Evolutionary conservation across 2,797 vertebrate species (phyloP).

Genomic region (Artibeus lituratus): DNA sequence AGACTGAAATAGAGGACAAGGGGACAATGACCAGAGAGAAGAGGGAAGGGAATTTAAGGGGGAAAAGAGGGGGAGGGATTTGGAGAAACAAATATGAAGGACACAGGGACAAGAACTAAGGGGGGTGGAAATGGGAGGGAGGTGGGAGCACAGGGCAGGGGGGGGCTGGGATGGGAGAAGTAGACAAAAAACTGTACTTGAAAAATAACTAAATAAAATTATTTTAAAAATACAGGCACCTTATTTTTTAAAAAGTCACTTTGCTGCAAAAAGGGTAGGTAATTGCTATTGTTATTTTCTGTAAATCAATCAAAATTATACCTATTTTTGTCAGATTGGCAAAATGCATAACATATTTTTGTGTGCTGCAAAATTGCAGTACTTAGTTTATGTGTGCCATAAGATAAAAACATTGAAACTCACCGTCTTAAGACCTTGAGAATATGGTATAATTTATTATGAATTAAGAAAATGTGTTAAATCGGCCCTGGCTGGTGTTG

Average conservation of each 20-base stretch:
- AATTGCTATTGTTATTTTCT: background rate
- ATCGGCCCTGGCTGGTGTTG: too few relatives aligned
- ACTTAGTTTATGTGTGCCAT: background rate
- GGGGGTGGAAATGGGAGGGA: too few relatives aligned
- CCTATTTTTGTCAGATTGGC: background rate
- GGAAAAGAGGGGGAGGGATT: too few relatives aligned
- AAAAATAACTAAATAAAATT: too few relatives aligned
- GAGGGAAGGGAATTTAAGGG: too few relatives aligned
- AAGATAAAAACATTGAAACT: background rate
- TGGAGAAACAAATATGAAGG: too few relatives aligned
- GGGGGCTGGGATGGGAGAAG: too few relatives aligned
- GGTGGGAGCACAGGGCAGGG: too few relatives aligned
- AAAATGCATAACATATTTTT: background rate
- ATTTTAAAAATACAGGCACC: background rate
- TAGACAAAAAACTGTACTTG: too few relatives aligned
- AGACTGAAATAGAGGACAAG: too few relatives aligned
- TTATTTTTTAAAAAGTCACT: background rate
- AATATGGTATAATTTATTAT: background rate
- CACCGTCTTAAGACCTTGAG: background rate
- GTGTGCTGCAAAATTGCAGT: background rate
- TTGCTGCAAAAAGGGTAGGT: background rate
- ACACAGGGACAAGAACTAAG: too few relatives aligned
- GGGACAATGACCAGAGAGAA: too few relatives aligned
- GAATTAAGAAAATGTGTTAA: background rate
- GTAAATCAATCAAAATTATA: background rate